Evolutionary conservation across 2,797 vertebrate genomes (phyloP), one percentile per base, ranked within the genome.

Genomic region (Schizopygopsis pylzovi): DNA sequence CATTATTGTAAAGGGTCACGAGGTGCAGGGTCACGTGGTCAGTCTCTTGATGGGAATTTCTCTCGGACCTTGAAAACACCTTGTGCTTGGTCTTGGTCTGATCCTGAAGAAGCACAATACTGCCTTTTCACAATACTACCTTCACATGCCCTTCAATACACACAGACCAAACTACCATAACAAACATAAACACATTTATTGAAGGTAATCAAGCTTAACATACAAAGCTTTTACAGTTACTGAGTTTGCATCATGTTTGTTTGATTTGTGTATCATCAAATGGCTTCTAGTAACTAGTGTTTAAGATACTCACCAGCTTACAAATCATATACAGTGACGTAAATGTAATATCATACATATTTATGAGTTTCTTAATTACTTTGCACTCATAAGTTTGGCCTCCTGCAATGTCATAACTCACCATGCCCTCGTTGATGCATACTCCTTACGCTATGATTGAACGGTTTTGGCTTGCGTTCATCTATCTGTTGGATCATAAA

Each of bases 401-500:
- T 49, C 11, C 37, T 82, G 11, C 43, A 3, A 52, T 75, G 52
- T 65, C 28, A 37, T 43, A 73, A n/a, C 37, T 68, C 70, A 68
- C 68, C 79, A 15, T 81, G 54, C 63, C 28, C 16, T 82, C 68
- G 6, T 39, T 84, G 61, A 82, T 77, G 79, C 59, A 84, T 84
- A 86, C 67, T 77, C 63, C 79, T 76, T 77, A 56, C 76, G 65
- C 71, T 85, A 13, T 82, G 59, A 79, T 45, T 85, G 81, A 79
- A 80, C 49, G 65, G 52, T n/a, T 76, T 49, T 79, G 83, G 88
- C 83, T 79, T 49, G 20, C 20, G 68, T 83, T 88, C 85, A 86
- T 86, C 83, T 87, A 22, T 84, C 86, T 65, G 71, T 86, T 68
- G 67, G 65, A 71, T 76, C 81, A 47, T 81, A 78, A 79, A 82